phyloP scores from a whole-genome alignment of 1,140 invertebrate genomes.

The Cephus cinctus region DNA sequence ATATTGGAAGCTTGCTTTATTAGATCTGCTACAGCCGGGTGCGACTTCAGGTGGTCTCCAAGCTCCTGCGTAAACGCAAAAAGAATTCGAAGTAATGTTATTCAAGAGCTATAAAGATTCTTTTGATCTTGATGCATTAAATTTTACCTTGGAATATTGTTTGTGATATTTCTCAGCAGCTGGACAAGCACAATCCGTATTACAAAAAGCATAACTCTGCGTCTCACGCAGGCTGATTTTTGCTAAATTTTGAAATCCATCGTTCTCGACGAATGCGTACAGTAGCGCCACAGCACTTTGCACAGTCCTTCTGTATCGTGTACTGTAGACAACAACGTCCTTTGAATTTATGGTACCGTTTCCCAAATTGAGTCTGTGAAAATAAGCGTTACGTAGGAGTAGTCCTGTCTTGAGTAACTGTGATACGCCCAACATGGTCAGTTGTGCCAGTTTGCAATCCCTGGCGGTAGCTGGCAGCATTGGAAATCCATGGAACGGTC shows the following conservation, averaged over 20 bases:
- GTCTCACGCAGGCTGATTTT: conserved; percentile 66
- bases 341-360: conserved; percentile 52
- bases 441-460: conserved; percentile 52
- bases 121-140: conserved; percentile 2
- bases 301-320: conserved; percentile 82
- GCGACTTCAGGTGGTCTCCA: conserved; percentile 61
- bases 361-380: conserved; percentile 58
- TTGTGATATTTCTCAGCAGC: conserved; percentile 67
- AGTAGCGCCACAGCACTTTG: conserved; percentile 83
- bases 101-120: conserved; percentile 9
- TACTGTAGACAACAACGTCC: conserved; percentile 75
- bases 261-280: conserved; percentile 70
- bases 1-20: conserved; percentile 64
- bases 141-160: conserved; percentile 45
- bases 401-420: conserved; percentile 79
- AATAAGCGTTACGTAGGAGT: conserved; percentile 70
- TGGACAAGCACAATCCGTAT: conserved; percentile 77
- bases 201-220: conserved; percentile 83
- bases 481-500: conserved; percentile 81
- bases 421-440: conserved; percentile 65
- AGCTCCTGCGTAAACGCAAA: conserved; percentile 48
- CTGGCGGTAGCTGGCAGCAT: conserved; percentile 62
- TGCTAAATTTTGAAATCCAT: conserved; percentile 52
- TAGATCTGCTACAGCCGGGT: conserved; percentile 68
- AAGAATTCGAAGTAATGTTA: neutral